phyloP scores from a whole-genome alignment of 1,140 invertebrate genomes.

The Drosophila bipectinata region DNA sequence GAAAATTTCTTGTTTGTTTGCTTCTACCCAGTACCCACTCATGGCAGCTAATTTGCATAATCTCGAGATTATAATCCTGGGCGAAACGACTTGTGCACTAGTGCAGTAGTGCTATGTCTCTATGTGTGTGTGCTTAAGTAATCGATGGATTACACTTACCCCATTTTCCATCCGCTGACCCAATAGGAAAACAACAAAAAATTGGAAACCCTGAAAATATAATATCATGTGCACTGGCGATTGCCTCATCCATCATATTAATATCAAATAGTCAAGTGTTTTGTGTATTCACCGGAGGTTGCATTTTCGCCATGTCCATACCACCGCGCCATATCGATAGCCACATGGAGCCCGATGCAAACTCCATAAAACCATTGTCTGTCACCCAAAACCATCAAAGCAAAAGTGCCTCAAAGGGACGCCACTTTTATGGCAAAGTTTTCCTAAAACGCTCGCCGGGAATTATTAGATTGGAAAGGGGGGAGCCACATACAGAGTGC shows the following conservation, averaged over 20 bases:
- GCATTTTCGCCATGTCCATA: slow-evolving; percentile 42
- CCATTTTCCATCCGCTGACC: slow-evolving; percentile 25
- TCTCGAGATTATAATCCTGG: slow-evolving; percentile 55
- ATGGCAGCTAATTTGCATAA: slow-evolving; percentile 52
- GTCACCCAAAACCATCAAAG: slow-evolving; percentile 41
- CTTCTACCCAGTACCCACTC: slow-evolving; percentile 33
- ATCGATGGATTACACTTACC: slow-evolving; percentile 64
- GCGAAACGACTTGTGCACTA: slow-evolving; percentile 13
- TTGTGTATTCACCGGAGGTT: slow-evolving; percentile 36
- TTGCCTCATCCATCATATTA: slow-evolving; percentile 24
- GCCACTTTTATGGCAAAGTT: slow-evolving; percentile 44
- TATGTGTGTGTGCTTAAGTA: slow-evolving; percentile 39
- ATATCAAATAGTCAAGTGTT: slow-evolving; percentile 3
- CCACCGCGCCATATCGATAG: neutral
- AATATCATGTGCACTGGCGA: slow-evolving; percentile 4
- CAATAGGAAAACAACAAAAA: slow-evolving; percentile 4
- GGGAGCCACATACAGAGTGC: neutral
- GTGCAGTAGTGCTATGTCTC: slow-evolving; percentile 24
- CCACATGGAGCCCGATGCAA: slow-evolving; percentile 28
- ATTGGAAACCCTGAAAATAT: slow-evolving; percentile 15
- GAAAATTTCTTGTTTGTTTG: slow-evolving; percentile 28
- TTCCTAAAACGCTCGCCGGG: slow-evolving; percentile 46
- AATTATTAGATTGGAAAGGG: slow-evolving; percentile 7
- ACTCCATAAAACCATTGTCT: slow-evolving; percentile 53
- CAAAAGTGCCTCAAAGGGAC: slow-evolving; percentile 37